phyloP scores from a whole-genome alignment of 2,888 invertebrate genomes.

The Acronicta alni region DNA sequence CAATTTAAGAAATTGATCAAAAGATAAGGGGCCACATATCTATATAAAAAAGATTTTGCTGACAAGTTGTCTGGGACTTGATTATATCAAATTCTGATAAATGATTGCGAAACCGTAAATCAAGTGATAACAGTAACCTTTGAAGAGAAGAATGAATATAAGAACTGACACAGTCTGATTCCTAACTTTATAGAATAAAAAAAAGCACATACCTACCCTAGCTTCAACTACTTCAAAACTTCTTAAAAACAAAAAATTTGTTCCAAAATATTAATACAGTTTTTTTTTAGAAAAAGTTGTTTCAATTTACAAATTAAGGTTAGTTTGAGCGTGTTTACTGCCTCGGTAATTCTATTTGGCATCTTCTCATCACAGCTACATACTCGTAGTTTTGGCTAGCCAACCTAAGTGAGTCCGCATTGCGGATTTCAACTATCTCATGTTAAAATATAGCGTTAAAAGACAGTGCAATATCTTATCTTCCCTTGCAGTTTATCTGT shows the following conservation, averaged over 20 bases:
- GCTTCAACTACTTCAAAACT: no score
- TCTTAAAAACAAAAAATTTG: no score
- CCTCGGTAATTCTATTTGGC: background rate
- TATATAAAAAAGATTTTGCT: background rate
- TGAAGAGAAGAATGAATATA: background rate
- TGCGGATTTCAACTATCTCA: conserved; percentile 19
- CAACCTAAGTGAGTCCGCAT: conserved; percentile 18
- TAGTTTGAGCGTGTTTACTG: no score
- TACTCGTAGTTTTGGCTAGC: conserved; percentile 12
- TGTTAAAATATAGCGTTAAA: conserved; percentile 22
- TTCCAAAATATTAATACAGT: no score
- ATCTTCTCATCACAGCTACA: background rate
- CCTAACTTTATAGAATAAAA: no score
- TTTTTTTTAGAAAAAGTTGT: no score
- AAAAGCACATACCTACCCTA: no score
- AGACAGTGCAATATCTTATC: conserved; percentile 31
- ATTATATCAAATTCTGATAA: background rate
- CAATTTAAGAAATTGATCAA: background rate
- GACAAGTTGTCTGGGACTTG: background rate
- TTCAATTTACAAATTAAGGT: no score
- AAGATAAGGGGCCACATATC: background rate
- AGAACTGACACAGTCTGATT: no score
- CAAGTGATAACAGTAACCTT: background rate
- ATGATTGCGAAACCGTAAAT: background rate
- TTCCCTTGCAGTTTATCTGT: conserved; percentile 16